Percentiles rank a stretch among this genome's conserved stretches.
phyloP scores from a whole-genome alignment of 2,113 vertebrate species.

The Meriones unguiculatus region DNA sequence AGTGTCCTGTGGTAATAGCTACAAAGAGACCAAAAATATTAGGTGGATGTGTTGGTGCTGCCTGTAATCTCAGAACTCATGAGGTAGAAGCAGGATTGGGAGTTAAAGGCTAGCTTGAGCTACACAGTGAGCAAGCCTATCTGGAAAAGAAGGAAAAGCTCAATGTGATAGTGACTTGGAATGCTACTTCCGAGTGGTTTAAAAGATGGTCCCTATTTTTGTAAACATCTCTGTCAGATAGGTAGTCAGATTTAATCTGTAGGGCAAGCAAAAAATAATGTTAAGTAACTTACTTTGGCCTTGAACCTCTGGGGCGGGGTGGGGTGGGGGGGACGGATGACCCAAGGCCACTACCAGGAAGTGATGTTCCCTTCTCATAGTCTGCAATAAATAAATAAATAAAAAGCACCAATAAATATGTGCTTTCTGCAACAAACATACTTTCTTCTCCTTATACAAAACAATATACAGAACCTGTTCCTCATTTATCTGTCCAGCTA shows the following conservation, averaged over 20 bases:
- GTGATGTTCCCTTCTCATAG: background rate
- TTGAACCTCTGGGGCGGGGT: background rate
- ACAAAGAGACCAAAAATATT: background rate
- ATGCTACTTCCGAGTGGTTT: background rate
- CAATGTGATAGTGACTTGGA: background rate
- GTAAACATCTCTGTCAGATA: slow-evolving; percentile 4
- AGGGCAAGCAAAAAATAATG: slow-evolving; percentile 11
- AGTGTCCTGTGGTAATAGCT: background rate
- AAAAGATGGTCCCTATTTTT: background rate
- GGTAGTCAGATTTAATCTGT: slow-evolving; percentile 35
- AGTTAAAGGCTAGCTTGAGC: background rate
- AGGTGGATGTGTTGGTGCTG: background rate
- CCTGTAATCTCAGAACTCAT: background rate
- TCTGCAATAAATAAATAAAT: no score
- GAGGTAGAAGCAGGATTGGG: background rate
- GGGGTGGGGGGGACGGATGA: background rate
- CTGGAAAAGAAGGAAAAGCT: background rate
- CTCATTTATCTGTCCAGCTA: background rate
- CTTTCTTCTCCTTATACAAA: background rate
- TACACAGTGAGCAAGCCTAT: background rate
- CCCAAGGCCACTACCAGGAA: slow-evolving; percentile 10
- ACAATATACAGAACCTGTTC: background rate
- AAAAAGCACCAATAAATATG: background rate
- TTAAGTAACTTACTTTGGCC: slow-evolving; percentile 48
- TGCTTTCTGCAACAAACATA: background rate